Evolutionary conservation across 2,113 vertebrate species (phyloP).

Genomic region (Prionailurus bengalensis): DNA sequence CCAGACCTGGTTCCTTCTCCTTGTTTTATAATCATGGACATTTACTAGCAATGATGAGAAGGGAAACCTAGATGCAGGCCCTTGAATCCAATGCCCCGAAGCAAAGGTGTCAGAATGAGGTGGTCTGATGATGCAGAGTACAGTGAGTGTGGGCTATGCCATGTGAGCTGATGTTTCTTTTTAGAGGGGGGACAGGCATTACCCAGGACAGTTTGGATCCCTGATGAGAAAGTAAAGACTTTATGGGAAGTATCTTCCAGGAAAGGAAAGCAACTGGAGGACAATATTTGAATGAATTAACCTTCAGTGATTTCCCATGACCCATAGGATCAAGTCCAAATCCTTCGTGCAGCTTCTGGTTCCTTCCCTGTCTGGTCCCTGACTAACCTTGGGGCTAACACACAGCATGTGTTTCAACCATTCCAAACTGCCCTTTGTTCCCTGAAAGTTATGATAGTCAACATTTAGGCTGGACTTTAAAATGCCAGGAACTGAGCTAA

Average conservation of each 20-base stretch:
- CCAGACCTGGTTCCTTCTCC: conserved; percentile 3
- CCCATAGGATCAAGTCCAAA: conserved; percentile 65
- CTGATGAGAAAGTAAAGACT: background rate
- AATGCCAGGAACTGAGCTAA: conserved; percentile 24
- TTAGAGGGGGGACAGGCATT: conserved; percentile 31
- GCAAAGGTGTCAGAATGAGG: background rate
- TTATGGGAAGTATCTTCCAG: conserved; percentile 41
- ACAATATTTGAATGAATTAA: conserved; percentile 61
- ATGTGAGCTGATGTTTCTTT: background rate
- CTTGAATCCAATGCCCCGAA: background rate
- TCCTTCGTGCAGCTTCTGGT: conserved; percentile 43
- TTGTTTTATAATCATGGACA: background rate
- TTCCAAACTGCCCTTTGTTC: conserved; percentile 66
- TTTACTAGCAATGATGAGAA: background rate
- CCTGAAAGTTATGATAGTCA: conserved; percentile 40
- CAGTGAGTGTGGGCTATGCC: background rate
- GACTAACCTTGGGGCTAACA: conserved; percentile 62
- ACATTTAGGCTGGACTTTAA: conserved; percentile 48
- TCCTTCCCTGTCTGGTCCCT: conserved; percentile 61
- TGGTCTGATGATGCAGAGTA: background rate
- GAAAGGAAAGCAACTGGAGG: conserved; percentile 30
- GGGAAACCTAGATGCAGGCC: background rate
- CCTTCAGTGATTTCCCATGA: conserved; percentile 68
- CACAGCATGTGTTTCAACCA: conserved; percentile 26
- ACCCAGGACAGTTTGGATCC: background rate